Conservation (phyloP, 2,113 vertebrate species). For the Atrichornis clamosus region DNA sequence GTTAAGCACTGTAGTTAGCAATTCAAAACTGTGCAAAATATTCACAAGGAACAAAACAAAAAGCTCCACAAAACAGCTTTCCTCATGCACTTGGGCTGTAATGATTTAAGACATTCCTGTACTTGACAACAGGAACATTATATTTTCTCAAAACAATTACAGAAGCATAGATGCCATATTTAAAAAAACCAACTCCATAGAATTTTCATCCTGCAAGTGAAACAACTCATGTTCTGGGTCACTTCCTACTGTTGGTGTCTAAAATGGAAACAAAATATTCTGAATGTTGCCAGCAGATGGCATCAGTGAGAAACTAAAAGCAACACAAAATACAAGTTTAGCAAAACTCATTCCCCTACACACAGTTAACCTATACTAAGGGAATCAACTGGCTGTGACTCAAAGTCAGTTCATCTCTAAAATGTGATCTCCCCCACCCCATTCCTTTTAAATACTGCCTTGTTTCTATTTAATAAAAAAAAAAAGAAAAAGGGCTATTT, state of each 20-base stretch:
- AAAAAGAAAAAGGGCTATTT: fast-evolving
- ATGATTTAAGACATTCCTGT: background rate
- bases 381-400: background rate
- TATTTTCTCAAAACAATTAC: background rate
- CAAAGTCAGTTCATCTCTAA: background rate
- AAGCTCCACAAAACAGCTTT: background rate
- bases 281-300: constrained; percentile 46
- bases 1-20: background rate
- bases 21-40: background rate
- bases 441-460: background rate
- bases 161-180: background rate
- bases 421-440: fast-evolving
- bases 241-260: background rate
- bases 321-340: fast-evolving
- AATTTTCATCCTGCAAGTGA: background rate
- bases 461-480: background rate
- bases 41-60: background rate
- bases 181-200: background rate
- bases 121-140: background rate
- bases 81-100: background rate
- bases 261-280: background rate
- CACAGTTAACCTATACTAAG: background rate
- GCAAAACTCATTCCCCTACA: background rate
- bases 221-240: background rate
- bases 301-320: constrained; percentile 28